phyloP scores from a whole-genome alignment of 2,888 invertebrate genomes.

The Tolmerus cingulatus region DNA sequence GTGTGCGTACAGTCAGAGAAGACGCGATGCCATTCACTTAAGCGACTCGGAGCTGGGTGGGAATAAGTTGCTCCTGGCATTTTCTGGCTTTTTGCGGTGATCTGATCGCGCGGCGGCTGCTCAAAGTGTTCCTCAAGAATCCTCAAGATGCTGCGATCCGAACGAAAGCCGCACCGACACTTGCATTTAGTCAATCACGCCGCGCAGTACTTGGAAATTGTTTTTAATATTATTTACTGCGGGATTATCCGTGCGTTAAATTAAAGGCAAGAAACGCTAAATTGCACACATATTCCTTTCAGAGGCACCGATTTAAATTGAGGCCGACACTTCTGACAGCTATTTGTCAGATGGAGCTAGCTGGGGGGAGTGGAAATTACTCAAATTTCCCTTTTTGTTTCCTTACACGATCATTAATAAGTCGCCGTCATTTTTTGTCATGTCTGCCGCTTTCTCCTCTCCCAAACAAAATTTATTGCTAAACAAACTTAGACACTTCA shows the following conservation, averaged over 20 bases:
- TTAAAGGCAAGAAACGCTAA: conserved; percentile 18
- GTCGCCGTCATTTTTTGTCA: neutral
- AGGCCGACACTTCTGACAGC: conserved; percentile 46
- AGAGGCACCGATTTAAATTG: conserved; percentile 47
- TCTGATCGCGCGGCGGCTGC: neutral
- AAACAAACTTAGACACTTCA: neutral
- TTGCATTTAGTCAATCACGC: conserved; percentile 32
- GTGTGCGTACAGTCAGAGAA: conserved; percentile 16
- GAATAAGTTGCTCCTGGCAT: conserved; percentile 3
- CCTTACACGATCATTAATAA: neutral
- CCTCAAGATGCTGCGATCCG: conserved; percentile 1
- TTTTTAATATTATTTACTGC: conserved; percentile 29
- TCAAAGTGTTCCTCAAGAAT: conserved; percentile 13
- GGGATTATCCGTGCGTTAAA: conserved; percentile 24
- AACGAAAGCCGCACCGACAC: conserved; percentile 1
- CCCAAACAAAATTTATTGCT: neutral
- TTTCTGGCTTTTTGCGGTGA: neutral
- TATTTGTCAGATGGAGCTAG: conserved; percentile 44
- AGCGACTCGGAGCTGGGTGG: neutral
- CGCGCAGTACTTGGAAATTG: conserved; percentile 21
- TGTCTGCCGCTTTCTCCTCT: neutral
- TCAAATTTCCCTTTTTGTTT: neutral
- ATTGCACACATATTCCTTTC: conserved; percentile 23
- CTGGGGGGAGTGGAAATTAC: neutral
- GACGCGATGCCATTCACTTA: neutral